Conservation (phyloP, 2,113 vertebrate genomes). For the Mobula birostris region DNA sequence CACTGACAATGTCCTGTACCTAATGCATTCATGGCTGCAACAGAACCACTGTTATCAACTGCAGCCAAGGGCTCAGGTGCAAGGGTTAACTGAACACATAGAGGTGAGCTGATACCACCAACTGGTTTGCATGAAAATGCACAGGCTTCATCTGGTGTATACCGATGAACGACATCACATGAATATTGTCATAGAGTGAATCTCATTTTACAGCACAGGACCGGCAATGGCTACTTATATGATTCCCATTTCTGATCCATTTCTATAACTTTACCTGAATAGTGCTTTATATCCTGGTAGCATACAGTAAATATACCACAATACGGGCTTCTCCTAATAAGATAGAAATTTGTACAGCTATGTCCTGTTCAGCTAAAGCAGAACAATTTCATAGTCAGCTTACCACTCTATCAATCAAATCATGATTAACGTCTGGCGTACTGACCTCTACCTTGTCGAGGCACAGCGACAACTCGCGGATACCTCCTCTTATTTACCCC, state of each 20-base stretch:
- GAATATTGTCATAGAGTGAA: neutral
- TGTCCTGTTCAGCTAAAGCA: no score
- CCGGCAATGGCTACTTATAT: neutral
- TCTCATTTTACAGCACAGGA: neutral
- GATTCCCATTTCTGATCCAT: neutral
- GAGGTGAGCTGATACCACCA: neutral
- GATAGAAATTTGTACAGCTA: no score
- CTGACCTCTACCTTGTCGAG: no score
- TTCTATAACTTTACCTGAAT: neutral
- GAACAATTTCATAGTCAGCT: no score
- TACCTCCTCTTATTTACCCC: no score
- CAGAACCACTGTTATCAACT: neutral
- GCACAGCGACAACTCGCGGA: no score
- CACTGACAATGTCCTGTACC: neutral
- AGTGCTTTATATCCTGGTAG: neutral
- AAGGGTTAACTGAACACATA: neutral
- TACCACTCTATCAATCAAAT: no score
- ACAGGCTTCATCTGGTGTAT: neutral
- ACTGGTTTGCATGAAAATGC: neutral
- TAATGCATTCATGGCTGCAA: neutral
- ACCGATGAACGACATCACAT: neutral
- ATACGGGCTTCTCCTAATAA: no score
- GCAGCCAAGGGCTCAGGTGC: neutral
- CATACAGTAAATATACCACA: neutral
- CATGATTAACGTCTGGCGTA: no score